Conservation (phyloP, 2,888 invertebrate genomes). For the Chamaedrilus cognettii region DNA sequence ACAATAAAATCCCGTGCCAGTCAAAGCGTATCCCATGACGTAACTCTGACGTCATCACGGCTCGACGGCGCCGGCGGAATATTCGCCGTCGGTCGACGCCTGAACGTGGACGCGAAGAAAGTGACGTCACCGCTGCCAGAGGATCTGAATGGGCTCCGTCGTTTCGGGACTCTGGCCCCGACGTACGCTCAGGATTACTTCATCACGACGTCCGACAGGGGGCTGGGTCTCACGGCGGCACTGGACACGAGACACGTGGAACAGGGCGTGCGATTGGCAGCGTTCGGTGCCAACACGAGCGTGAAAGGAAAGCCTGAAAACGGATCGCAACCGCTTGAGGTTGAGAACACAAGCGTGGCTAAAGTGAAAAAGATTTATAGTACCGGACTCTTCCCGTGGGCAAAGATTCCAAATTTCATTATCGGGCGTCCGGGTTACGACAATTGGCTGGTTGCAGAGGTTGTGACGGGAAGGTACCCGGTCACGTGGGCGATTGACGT, state of each 20-base stretch:
- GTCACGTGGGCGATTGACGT: slow-evolving; percentile 42
- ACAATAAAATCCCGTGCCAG: no score
- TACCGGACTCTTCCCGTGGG: slow-evolving; percentile 36
- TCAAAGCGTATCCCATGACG: background rate
- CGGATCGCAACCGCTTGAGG: no score
- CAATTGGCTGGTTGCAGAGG: slow-evolving; percentile 45
- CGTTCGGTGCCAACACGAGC: no score
- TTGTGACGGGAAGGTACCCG: slow-evolving; percentile 38
- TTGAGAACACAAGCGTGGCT: no score
- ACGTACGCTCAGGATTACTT: background rate
- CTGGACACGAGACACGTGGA: background rate
- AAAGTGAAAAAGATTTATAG: no score
- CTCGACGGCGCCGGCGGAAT: no score
- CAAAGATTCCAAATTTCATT: slow-evolving; percentile 46
- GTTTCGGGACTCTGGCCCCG: background rate
- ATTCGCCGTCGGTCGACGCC: background rate
- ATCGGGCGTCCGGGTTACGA: slow-evolving; percentile 49
- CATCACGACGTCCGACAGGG: background rate
- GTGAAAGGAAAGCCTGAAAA: no score
- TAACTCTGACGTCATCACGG: no score
- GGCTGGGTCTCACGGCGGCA: background rate
- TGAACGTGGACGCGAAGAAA: background rate
- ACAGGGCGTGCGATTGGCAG: no score
- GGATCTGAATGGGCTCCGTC: background rate
- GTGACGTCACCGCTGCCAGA: background rate